Evolutionary conservation across 2,113 vertebrate genomes (phyloP).

Genomic region (Miniopterus natalensis): DNA sequence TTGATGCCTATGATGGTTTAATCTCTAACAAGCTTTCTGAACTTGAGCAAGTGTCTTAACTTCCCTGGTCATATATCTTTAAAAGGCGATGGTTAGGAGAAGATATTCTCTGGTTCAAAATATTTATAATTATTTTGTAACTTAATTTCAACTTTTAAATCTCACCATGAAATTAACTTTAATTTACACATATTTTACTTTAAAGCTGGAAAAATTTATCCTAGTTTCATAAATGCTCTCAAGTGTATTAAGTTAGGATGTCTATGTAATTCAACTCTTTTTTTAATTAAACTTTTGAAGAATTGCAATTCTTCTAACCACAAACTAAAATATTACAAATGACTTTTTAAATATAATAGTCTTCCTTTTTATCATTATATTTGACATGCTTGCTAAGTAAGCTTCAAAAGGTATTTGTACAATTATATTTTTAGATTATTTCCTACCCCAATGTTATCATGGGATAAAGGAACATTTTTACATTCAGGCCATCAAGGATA

Average conservation of each 20-base stretch:
- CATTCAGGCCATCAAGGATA: neutral
- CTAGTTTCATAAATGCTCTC: neutral
- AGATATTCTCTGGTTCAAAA: neutral
- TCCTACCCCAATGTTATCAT: neutral
- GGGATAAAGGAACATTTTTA: neutral
- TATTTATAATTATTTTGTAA: neutral
- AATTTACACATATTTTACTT: slow-evolving; percentile 6
- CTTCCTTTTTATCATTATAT: slow-evolving; percentile 14
- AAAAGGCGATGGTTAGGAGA: neutral
- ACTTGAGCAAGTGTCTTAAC: neutral
- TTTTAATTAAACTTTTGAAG: neutral
- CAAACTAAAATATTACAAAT: neutral
- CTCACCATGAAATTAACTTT: neutral
- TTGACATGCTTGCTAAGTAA: neutral
- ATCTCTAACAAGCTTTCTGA: neutral
- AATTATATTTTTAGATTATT: slow-evolving; percentile 7
- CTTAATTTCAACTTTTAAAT: slow-evolving; percentile 39
- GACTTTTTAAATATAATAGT: neutral
- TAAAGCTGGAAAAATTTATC: neutral
- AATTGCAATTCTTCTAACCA: neutral
- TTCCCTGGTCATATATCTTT: neutral
- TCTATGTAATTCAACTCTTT: neutral
- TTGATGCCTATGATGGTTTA: neutral
- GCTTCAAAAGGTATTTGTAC: neutral
- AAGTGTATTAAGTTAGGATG: neutral